Percentiles rank a stretch among this genome's conserved stretches.
Conservation (phyloP, 2,888 invertebrate genomes). For the Sesia apiformis region DNA sequence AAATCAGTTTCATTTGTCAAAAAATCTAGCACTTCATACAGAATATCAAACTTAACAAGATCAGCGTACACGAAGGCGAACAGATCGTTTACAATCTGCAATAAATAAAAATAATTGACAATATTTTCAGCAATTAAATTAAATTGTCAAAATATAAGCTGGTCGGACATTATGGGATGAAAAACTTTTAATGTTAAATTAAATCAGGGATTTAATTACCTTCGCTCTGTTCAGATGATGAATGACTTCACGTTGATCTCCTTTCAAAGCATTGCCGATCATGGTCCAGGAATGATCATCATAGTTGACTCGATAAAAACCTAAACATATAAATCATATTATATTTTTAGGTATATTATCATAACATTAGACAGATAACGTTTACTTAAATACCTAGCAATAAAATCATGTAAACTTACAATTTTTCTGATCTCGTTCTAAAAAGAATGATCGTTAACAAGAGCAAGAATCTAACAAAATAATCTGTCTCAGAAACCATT, state of each 20-base stretch:
- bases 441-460: no score
- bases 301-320: constrained; percentile 80
- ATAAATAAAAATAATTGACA: constrained; percentile 3
- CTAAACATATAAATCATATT: constrained; percentile 30
- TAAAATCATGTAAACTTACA: no score
- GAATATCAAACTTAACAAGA: constrained; percentile 68
- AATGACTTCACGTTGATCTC: constrained; percentile 59
- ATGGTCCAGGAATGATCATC: constrained; percentile 69
- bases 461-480: no score
- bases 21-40: constrained; percentile 78
- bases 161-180: no score
- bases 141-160: no score
- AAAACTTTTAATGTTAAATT: no score
- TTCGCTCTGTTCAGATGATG: constrained; percentile 83
- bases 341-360: no score
- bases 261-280: constrained; percentile 55
- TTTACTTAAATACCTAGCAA: no score
- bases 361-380: no score
- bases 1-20: constrained; percentile 79
- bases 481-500: no score
- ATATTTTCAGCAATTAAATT: no score
- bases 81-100: constrained; percentile 82
- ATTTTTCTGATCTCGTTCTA: no score
- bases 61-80: constrained; percentile 79
- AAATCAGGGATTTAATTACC: constrained; percentile 29